Evolutionary conservation across 1,140 invertebrate species (phyloP).

Genomic region (Diorhabda sublineata): DNA sequence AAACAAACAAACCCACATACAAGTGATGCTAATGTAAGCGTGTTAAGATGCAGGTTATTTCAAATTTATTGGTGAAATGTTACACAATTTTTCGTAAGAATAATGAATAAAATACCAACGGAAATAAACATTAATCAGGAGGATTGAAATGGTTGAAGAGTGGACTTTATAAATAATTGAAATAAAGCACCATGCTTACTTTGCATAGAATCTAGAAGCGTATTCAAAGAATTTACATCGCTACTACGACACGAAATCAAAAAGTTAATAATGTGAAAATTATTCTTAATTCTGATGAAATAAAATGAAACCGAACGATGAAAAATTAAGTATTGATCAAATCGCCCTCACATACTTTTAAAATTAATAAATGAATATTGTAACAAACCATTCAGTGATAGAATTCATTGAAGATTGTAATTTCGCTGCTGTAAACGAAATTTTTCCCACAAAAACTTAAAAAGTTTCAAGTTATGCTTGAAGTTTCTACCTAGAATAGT

Average conservation of each 20-base stretch:
- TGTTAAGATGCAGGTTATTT: not conserved
- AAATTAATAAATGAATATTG: conserved; percentile 27
- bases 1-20: too few species aligned
- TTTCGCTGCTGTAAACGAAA: conserved; percentile 21
- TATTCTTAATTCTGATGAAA: too few species aligned
- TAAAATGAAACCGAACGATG: too few species aligned
- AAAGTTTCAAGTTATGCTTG: conserved; percentile 21
- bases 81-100: conserved; percentile 2
- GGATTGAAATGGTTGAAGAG: not conserved
- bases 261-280: too few species aligned
- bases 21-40: too few species aligned
- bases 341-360: conserved; percentile 25
- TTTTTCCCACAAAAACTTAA: conserved; percentile 21
- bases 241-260: conserved; percentile 21
- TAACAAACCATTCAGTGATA: conserved; percentile 23
- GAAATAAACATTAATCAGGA: conserved; percentile 3
- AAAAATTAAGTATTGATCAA: not conserved
- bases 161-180: not conserved
- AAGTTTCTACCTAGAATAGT: conserved; percentile 16
- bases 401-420: conserved; percentile 30
- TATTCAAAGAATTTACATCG: conserved; percentile 27
- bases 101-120: conserved; percentile 4
- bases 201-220: conserved; percentile 26
- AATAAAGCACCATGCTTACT: conserved; percentile 24
- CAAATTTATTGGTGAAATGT: conserved; percentile 1